Evolutionary conservation across 2,888 invertebrate species (phyloP), one percentile per base, ranked within the genome.

Genomic region (Volucella zonaria): DNA sequence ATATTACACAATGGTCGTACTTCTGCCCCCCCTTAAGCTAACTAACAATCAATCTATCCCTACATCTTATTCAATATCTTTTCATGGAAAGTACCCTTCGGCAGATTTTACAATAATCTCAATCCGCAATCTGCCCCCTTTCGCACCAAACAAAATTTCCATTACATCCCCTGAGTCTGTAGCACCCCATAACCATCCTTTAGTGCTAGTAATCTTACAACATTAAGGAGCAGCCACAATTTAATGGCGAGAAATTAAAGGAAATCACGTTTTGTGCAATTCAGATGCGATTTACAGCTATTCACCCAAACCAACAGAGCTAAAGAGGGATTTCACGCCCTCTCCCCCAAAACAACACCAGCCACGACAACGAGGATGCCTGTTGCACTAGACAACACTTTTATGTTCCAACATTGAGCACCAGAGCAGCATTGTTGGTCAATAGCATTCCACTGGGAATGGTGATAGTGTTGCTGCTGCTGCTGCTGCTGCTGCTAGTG

Each of bases 181-280:
- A 31, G 31, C 56, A 70, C 49, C 23, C 61, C 47, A 79, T 47
- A 61, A 62, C 49, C 51, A 68, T n/a, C 3, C 38, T 47, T 52
- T 43, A 56, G 49, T 67, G 14, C 56, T 56, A 15, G 58, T 31
- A 58, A 64, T 66, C 71, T 47, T 76, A 59, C 59, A 54, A 66
- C 70, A 42, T 40, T 49, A 31, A 31, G 51, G 54, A 64, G 52
- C 61, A 49, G 45, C 51, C 62, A 62, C 67, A 67, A 45, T 58
- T 79, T 78, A 74, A 78, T 78, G 78, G 58, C 56, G 58, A 40
- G 58, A 74, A 74, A 82, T 82, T 78, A 74, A 82, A 74, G 67
- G 47, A 79, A 82, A 79, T 78, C 82, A 82, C 62, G 82, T 68
- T 64, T 54, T 51, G 59, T 67, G 15, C 62, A 56, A 54, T 81